Evolutionary conservation across 2,113 vertebrate species (phyloP).

Genomic region (Pollachius pollachius): DNA sequence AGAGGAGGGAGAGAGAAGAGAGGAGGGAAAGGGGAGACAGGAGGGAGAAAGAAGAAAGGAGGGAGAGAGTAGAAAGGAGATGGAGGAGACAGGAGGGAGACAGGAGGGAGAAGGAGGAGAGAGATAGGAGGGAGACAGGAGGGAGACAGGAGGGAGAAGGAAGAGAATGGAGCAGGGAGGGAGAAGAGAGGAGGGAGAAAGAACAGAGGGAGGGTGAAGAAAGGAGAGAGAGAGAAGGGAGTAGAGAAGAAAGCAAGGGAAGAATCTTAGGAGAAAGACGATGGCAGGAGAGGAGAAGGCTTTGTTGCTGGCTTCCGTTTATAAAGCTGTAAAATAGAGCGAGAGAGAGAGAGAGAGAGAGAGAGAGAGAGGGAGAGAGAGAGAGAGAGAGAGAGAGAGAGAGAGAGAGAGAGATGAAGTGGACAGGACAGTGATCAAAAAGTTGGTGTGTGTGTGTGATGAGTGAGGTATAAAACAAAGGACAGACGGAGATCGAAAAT

Average conservation of each 20-base stretch:
- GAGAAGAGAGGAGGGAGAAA: neutral
- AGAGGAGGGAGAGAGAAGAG: slow-evolving; percentile 32
- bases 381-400: neutral
- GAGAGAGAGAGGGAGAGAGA: neutral
- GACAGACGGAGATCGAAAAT: slow-evolving; percentile 13
- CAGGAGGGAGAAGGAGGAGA: slow-evolving; percentile 1
- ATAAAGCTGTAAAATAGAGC: slow-evolving; percentile 1
- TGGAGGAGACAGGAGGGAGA: slow-evolving; percentile 36
- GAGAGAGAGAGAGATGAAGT: neutral
- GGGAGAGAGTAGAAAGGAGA: slow-evolving; percentile 47
- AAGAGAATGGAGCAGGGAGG: slow-evolving; percentile 21
- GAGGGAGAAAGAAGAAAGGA: slow-evolving; percentile 36
- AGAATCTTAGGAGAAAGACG: slow-evolving; percentile 4
- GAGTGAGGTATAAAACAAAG: neutral
- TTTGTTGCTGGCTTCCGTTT: too few species aligned
- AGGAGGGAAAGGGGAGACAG: slow-evolving; percentile 26
- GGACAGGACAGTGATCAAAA: too few species aligned
- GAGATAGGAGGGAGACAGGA: slow-evolving; percentile 29
- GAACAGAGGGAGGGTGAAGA: neutral
- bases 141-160: slow-evolving; percentile 2
- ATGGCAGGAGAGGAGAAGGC: neutral
- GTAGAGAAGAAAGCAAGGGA: slow-evolving; percentile 11
- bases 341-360: slow-evolving; percentile 10
- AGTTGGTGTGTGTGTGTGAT: too few species aligned
- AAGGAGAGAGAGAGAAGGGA: slow-evolving; percentile 8